Conservation (phyloP, 1,140 invertebrate species). For the Penaeus indicus region DNA sequence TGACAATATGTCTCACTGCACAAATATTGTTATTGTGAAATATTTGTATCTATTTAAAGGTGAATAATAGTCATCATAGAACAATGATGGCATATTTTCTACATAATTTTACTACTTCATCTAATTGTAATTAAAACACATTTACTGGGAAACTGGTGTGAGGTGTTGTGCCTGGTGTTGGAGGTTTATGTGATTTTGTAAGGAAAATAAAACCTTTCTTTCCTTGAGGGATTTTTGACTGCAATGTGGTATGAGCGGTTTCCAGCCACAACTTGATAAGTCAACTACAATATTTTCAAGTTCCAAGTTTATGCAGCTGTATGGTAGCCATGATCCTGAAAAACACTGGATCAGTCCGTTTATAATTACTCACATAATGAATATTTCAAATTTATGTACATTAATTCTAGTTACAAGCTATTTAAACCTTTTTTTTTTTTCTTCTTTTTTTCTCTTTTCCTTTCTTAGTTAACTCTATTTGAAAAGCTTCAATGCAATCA, state of each 20-base stretch:
- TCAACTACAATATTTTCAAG: no score
- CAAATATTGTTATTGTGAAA: constrained; percentile 64
- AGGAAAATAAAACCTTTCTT: background rate
- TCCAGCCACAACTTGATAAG: background rate
- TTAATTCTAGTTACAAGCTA: no score
- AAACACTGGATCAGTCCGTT: no score
- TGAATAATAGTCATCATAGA: constrained; percentile 53
- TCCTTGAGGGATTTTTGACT: constrained; percentile 22
- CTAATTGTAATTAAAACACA: constrained; percentile 63
- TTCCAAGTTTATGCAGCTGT: no score
- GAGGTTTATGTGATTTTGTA: constrained; percentile 45
- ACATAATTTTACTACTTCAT: constrained; percentile 65
- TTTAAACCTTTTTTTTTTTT: no score
- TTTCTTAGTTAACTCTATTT: no score
- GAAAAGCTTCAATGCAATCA: no score
- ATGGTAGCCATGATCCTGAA: no score
- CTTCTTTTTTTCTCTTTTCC: no score
- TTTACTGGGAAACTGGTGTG: constrained; percentile 49
- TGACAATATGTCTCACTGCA: constrained; percentile 64
- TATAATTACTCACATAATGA: no score
- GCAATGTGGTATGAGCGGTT: constrained; percentile 8
- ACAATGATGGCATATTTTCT: constrained; percentile 60
- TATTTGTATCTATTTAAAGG: constrained; percentile 62
- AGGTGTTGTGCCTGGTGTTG: constrained; percentile 44
- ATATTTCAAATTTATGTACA: no score